Percentiles rank a stretch among this genome's conserved stretches.
Evolutionary conservation across 2,797 vertebrate genomes (phyloP).

Genomic region (Tympanoctomys barrerae): DNA sequence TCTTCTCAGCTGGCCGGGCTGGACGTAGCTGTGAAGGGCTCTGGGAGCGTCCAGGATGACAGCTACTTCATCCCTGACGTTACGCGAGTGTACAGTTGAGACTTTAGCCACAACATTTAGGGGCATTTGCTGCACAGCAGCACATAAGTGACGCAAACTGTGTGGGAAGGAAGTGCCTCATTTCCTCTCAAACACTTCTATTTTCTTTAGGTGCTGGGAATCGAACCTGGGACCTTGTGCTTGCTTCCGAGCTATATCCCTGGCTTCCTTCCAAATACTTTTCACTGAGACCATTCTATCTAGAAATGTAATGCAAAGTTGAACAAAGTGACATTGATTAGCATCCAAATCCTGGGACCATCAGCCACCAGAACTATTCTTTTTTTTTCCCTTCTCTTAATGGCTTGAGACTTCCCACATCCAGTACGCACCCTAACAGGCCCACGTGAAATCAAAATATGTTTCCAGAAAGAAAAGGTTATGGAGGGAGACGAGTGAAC

Average conservation of each 20-base stretch:
- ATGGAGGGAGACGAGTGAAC: neutral
- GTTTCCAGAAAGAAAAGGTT: slow-evolving; percentile 4
- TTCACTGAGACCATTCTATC: neutral
- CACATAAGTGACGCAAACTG: neutral
- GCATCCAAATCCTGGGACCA: neutral
- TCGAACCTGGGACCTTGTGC: too few species aligned
- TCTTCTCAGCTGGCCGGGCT: neutral
- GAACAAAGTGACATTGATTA: neutral
- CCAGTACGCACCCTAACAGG: neutral
- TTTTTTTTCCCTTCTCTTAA: neutral
- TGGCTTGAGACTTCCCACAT: neutral
- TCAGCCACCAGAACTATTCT: neutral
- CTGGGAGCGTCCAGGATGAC: neutral
- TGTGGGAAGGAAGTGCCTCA: neutral
- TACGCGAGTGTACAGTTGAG: neutral
- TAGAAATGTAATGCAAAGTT: neutral
- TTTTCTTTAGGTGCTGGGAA: too few species aligned
- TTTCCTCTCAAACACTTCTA: neutral
- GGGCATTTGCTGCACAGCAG: neutral
- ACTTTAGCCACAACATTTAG: neutral
- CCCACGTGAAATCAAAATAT: neutral
- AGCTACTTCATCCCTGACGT: neutral
- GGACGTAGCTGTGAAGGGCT: neutral
- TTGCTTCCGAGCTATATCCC: too few species aligned
- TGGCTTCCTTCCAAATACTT: slow-evolving; percentile 24